Conservation (phyloP, 2,797 vertebrate species). For the Xiphophorus birchmanni region DNA sequence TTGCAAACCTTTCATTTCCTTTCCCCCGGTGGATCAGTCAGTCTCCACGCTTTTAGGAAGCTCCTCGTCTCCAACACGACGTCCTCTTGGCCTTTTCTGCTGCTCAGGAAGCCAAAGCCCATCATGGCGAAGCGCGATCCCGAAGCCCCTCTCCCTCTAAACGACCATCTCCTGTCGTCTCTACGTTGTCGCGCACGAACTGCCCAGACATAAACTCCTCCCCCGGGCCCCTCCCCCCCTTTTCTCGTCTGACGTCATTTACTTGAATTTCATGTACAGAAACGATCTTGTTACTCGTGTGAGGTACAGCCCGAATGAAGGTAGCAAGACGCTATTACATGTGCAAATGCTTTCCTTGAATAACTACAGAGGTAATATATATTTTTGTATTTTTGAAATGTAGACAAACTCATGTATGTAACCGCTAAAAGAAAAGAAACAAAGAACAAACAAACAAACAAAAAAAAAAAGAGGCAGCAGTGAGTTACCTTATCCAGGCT, state of each 20-base stretch:
- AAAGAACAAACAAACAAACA: not conserved
- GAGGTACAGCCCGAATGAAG: slow-evolving; percentile 80
- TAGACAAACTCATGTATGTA: slow-evolving; percentile 68
- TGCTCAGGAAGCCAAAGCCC: slow-evolving; percentile 50
- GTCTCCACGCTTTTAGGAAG: slow-evolving; percentile 68
- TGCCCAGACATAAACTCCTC: slow-evolving; percentile 57
- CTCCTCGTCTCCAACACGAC: slow-evolving; percentile 53
- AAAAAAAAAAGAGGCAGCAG: slow-evolving; percentile 35
- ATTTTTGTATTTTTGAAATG: slow-evolving; percentile 83
- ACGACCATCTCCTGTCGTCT: slow-evolving; percentile 50
- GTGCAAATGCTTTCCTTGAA: slow-evolving; percentile 79
- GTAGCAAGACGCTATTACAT: slow-evolving; percentile 73
- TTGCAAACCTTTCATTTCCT: not conserved
- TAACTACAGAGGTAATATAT: slow-evolving; percentile 84
- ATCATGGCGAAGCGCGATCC: slow-evolving; percentile 83
- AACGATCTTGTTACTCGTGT: slow-evolving; percentile 80
- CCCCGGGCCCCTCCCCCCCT: slow-evolving; percentile 36
- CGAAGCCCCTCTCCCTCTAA: slow-evolving; percentile 61
- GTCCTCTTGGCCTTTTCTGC: slow-evolving; percentile 13
- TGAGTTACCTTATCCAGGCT: slow-evolving; percentile 45
- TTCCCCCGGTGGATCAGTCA: slow-evolving; percentile 40
- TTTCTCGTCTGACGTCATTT: slow-evolving; percentile 76
- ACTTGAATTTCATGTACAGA: slow-evolving; percentile 85
- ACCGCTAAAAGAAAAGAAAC: slow-evolving; percentile 55
- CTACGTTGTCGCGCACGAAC: slow-evolving; percentile 79